Base-by-base conservation (phyloP, 2,113 vertebrate genomes). In the Daphoenositta chrysoptera region DNA sequence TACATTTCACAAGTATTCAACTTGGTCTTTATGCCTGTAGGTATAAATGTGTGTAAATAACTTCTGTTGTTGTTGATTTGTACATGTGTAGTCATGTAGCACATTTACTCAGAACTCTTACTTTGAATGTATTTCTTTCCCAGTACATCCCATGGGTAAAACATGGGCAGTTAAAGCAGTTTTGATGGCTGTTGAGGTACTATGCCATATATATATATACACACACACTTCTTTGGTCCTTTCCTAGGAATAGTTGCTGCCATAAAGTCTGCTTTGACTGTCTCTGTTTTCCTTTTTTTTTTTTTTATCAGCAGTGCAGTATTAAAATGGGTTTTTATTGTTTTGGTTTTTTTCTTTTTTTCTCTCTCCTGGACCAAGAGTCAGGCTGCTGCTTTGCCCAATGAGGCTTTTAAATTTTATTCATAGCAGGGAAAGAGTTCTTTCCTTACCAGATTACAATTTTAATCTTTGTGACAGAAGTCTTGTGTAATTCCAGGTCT, bases 41-140 rank as follows among this genome's bases (percentile, higher is more conserved):
- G 47, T 94, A 57, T 78, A 91, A 79, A 57, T 40, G 48, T 48
- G 45, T 90, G 64, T 94, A 77, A 90, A 86, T 95, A 90, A 75
- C 69, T 85, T 83, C 65, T 89, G 20, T 65, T 80, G 42, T 53
- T 61, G 51, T 57, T 85, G 56, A 70, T 83, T 93, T 85, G 48
- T 77, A 51, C 53, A 5, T 84, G 60, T 89, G 40, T 63, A 91
- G 68, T 88, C 44, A 86, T 47, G 37, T 91, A 93, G 83, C 90
- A 54, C 5, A 15, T 73, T 83, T 79, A 81, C 37, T 88, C 80
- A 61, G 47, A 87, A 63, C 35, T 72, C 15, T 94, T 93, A 37
- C n/a, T 96, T 81, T 87, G 73, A 95, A 95, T 89, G 58, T 96
- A 79, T 95, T 96, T 91, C 66, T 89, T 85, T 90, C 22, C 69